These are phyloP conservation scores for Chroicocephalus ridibundus DNA, from an alignment of 2,113 vertebrate genomes.

Conservation along the genomic window DNA sequence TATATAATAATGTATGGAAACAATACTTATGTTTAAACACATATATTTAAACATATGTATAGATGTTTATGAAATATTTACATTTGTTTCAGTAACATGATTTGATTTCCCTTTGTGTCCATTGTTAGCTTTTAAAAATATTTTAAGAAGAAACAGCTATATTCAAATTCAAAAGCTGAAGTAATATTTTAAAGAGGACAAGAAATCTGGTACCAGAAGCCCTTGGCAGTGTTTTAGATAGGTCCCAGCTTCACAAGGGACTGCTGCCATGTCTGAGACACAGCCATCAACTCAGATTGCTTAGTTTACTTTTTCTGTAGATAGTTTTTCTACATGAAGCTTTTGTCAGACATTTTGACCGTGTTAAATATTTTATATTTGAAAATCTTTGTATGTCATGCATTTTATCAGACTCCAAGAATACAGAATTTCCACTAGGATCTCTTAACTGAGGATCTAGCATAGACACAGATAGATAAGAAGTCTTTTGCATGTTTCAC, in stretches of 20 bases:
- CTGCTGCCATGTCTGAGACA: background rate
- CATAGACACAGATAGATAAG: background rate
- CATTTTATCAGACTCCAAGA: background rate
- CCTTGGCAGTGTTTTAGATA: background rate
- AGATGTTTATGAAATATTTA: background rate
- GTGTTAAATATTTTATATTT: background rate
- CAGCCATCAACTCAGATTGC: background rate
- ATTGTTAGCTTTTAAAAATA: background rate
- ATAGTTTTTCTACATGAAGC: background rate
- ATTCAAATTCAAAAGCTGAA: background rate
- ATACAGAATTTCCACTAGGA: background rate
- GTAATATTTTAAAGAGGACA: background rate
- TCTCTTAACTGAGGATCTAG: background rate
- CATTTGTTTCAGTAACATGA: background rate
- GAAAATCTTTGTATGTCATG: background rate
- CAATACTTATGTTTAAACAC: background rate
- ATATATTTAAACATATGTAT: background rate
- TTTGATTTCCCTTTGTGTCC: background rate
- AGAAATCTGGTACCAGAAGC: background rate
- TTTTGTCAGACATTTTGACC: background rate
- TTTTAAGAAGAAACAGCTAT: background rate
- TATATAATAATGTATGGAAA: background rate
- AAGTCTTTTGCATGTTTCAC: background rate
- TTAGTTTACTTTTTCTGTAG: background rate
- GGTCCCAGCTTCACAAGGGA: background rate